These are phyloP conservation scores for Xiphorhynchus elegans DNA, from an alignment of 2,113 vertebrate genomes.

Conservation along the genomic window DNA sequence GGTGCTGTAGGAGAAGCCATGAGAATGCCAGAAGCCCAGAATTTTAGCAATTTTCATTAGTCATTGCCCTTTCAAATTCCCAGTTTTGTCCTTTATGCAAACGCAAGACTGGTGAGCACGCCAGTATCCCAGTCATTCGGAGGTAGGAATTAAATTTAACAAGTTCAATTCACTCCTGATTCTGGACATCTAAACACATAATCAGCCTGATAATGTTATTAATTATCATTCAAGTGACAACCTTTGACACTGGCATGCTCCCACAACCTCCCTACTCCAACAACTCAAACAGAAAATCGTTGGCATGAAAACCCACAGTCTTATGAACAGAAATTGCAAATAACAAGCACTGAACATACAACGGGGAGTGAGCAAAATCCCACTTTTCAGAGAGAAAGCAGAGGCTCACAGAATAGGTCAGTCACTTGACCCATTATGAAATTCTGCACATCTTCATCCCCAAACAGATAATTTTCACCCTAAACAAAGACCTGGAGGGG, in stretches of 20 bases:
- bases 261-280: conserved; percentile 60
- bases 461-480: conserved; percentile 48
- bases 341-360: conserved; percentile 46
- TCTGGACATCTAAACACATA: conserved; percentile 71
- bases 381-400: conserved; percentile 55
- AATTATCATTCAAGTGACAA: conserved; percentile 69
- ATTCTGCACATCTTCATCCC: conserved; percentile 13
- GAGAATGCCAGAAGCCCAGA: conserved; percentile 1
- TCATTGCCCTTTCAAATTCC: conserved; percentile 53
- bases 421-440: conserved; percentile 37
- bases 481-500: conserved; percentile 31
- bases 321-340: conserved; percentile 63
- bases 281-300: conserved; percentile 68
- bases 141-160: conserved; percentile 69
- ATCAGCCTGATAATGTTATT: conserved; percentile 70
- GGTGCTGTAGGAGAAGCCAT: neutral
- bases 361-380: conserved; percentile 29
- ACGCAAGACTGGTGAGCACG: neutral
- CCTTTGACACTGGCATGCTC: conserved; percentile 71
- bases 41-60: conserved; percentile 26
- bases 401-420: conserved; percentile 25
- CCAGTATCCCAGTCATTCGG: conserved; percentile 20
- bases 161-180: conserved; percentile 69
- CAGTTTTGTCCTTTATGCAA: conserved; percentile 41
- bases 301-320: conserved; percentile 59